A percentile compares a stretch with the other conserved stretches of the same genome.
These are phyloP conservation scores for Volucella bombylans DNA, from an alignment of 2,888 invertebrate species.

Conservation along the genomic window DNA sequence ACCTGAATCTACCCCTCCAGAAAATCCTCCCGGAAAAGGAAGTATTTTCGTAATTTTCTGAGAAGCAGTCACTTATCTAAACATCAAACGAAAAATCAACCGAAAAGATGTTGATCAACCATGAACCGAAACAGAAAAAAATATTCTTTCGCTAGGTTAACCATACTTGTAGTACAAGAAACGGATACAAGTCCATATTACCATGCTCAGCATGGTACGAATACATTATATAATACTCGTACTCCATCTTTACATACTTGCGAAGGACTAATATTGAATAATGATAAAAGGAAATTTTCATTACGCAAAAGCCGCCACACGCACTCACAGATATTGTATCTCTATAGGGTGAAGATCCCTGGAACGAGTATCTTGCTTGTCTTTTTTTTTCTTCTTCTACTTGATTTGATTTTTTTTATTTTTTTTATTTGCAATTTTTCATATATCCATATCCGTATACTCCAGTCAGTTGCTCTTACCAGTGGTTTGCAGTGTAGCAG, in stretches of 20 bases:
- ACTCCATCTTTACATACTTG: constrained; percentile 7
- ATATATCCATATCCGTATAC: constrained; percentile 27
- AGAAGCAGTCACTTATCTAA: constrained; percentile 37
- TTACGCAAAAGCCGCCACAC: constrained; percentile 35
- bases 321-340: background rate
- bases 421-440: constrained; percentile 66
- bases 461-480: constrained; percentile 11
- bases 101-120: constrained; percentile 47
- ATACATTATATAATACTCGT: background rate
- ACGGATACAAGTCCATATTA: background rate
- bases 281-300: constrained; percentile 62
- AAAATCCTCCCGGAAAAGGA: background rate
- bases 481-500: constrained; percentile 17
- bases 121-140: constrained; percentile 32
- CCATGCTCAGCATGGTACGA: background rate
- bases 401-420: constrained; percentile 53
- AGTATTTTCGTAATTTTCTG: constrained; percentile 2
- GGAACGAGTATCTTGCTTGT: background rate
- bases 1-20: constrained; percentile 5
- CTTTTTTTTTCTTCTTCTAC: background rate
- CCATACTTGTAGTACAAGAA: background rate
- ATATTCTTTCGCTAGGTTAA: constrained; percentile 33
- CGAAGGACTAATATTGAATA: constrained; percentile 40
- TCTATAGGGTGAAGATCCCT: background rate
- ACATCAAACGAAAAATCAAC: constrained; percentile 48